phyloP scores from a whole-genome alignment of 2,888 invertebrate genomes.

The Sinhomidia bicolor region DNA sequence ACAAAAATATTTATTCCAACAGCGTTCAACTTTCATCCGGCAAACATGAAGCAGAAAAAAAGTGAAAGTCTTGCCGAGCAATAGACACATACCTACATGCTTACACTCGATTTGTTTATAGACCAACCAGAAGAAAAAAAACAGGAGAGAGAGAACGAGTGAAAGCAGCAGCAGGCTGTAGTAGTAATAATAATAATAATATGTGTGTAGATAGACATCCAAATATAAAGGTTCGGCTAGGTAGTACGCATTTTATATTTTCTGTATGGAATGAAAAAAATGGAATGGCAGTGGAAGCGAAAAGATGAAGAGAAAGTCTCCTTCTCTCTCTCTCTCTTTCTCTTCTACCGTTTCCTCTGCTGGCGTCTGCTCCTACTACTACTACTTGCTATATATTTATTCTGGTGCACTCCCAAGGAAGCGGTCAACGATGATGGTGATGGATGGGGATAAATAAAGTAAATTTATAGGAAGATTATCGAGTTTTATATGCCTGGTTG shows the following conservation, averaged over 20 bases:
- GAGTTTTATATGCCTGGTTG: slow-evolving; percentile 72
- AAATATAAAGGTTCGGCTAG: too few relatives aligned
- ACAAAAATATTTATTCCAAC: slow-evolving; percentile 50
- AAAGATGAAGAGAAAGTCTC: slow-evolving; percentile 11
- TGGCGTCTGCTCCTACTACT: neutral
- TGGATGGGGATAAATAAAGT: slow-evolving; percentile 74
- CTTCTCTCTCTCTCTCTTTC: neutral
- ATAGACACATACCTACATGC: neutral
- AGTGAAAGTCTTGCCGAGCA: slow-evolving; percentile 31
- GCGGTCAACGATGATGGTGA: slow-evolving; percentile 74
- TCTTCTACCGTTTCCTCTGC: neutral
- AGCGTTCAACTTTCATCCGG: slow-evolving; percentile 56
- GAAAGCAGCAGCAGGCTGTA: too few relatives aligned
- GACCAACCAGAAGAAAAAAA: too few relatives aligned
- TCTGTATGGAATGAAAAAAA: too few relatives aligned
- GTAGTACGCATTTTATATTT: neutral
- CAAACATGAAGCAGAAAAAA: slow-evolving; percentile 5
- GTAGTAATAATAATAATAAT: too few relatives aligned
- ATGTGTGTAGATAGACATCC: neutral
- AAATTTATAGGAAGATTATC: slow-evolving; percentile 75
- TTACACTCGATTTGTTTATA: neutral
- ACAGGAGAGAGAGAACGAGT: slow-evolving; percentile 12
- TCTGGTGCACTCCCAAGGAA: slow-evolving; percentile 60
- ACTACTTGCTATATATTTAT: neutral
- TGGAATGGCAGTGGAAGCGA: too few relatives aligned